A percentile compares a stretch with the other conserved stretches of the same genome.
Evolutionary conservation across 2,888 invertebrate species (phyloP).

Genomic region (Sinohyriopsis cumingii): DNA sequence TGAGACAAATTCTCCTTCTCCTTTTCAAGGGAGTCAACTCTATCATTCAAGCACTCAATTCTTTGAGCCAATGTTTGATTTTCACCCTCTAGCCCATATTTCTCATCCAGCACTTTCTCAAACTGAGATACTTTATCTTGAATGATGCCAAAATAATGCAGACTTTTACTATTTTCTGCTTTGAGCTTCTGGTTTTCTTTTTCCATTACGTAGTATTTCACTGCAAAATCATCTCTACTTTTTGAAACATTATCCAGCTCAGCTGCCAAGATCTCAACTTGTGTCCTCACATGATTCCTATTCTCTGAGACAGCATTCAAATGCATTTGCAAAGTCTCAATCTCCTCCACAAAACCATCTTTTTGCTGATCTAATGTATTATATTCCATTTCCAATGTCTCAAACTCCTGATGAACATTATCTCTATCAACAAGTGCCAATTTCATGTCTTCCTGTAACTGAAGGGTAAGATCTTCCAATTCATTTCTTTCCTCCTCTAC

Average conservation of each 20-base stretch:
- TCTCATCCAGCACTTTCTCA: conserved; percentile 19
- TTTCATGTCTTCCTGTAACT: too few species aligned
- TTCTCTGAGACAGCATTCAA: conserved; percentile 30
- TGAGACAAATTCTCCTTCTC: conserved; percentile 24
- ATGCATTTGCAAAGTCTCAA: conserved; percentile 17
- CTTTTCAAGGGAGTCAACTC: conserved; percentile 16
- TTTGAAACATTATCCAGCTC: conserved; percentile 21
- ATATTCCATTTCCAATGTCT: conserved; percentile 1
- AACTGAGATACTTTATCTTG: conserved; percentile 20
- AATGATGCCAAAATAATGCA: conserved; percentile 7
- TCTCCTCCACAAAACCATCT: conserved; percentile 20
- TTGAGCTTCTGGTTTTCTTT: conserved; percentile 11
- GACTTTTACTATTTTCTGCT: conserved; percentile 6
- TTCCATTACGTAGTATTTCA: neutral
- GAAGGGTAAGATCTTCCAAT: neutral
- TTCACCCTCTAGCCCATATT: conserved; percentile 10
- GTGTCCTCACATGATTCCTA: conserved; percentile 29
- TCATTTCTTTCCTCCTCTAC: conserved; percentile 1
- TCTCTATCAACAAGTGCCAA: neutral
- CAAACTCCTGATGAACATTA: conserved; percentile 9
- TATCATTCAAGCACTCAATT: conserved; percentile 10
- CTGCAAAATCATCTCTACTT: conserved; percentile 8
- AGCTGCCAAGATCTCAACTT: conserved; percentile 32
- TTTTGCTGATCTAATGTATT: neutral
- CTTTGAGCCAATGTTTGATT: conserved; percentile 21